phyloP scores from a whole-genome alignment of 2,113 vertebrate genomes.

The Ivindomyrus marchei region DNA sequence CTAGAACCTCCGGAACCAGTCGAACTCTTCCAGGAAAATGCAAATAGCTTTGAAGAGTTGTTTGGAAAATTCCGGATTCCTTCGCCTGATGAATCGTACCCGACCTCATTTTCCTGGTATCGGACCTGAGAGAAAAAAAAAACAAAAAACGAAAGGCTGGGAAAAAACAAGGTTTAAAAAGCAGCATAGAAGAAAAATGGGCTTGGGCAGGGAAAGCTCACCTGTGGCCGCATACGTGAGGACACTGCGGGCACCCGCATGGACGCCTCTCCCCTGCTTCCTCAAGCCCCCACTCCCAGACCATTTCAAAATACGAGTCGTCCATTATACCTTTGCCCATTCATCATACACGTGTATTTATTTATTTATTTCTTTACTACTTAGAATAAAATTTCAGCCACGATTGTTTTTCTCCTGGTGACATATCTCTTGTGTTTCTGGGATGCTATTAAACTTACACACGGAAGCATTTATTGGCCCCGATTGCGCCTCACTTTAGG shows the following conservation, averaged over 20 bases:
- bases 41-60: background rate
- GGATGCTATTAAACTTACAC: background rate
- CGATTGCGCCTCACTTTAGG: background rate
- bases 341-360: slow-evolving; percentile 27
- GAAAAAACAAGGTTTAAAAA: slow-evolving; percentile 10
- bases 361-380: slow-evolving; percentile 17
- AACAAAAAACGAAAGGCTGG: background rate
- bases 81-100: background rate
- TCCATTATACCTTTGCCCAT: slow-evolving; percentile 25
- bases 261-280: background rate
- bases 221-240: slow-evolving; percentile 9
- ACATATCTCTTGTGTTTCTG: slow-evolving; percentile 16
- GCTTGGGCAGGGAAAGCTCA: slow-evolving; percentile 22
- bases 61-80: background rate
- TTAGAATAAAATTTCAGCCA: slow-evolving; percentile 9
- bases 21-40: background rate
- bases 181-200: slow-evolving; percentile 29
- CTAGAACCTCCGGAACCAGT: background rate
- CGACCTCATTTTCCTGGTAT: slow-evolving; percentile 18
- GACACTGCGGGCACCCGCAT: slow-evolving; percentile 8
- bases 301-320: slow-evolving; percentile 26
- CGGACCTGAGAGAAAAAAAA: slow-evolving; percentile 26
- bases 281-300: slow-evolving; percentile 9
- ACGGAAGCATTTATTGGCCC: background rate
- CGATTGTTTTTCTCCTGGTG: background rate